Percentiles rank a stretch among this genome's conserved stretches.
Evolutionary conservation across 2,113 vertebrate species (phyloP).

Genomic region (Rhagologus leucostigma): DNA sequence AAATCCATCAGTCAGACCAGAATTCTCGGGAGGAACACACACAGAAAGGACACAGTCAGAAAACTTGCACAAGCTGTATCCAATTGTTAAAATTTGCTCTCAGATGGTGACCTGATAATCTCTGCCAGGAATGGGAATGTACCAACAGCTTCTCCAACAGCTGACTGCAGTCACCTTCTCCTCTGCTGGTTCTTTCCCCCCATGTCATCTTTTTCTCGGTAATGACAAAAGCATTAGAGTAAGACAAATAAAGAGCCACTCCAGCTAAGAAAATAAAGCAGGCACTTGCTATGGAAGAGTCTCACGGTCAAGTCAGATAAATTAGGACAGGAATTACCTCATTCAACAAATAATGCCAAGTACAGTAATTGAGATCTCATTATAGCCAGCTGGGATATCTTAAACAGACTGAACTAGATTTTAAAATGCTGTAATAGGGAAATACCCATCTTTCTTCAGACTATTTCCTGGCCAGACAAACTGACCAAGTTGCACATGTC

Average conservation of each 20-base stretch:
- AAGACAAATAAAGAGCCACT: neutral
- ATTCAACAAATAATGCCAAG: conserved; percentile 5
- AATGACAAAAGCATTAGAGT: neutral
- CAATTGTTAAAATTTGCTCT: neutral
- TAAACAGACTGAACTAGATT: neutral
- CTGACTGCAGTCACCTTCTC: neutral
- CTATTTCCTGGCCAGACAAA: neutral
- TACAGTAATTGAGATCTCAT: neutral
- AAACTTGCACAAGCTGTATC: neutral
- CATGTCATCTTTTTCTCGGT: neutral
- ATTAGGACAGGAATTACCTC: conserved; percentile 12
- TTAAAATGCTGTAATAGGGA: neutral
- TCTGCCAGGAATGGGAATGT: neutral
- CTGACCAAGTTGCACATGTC: neutral
- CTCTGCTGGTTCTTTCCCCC: fast-evolving
- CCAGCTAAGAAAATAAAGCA: neutral
- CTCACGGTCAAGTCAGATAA: neutral
- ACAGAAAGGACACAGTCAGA: neutral
- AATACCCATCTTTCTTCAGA: neutral
- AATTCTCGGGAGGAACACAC: neutral
- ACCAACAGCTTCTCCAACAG: neutral
- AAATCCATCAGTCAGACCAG: neutral
- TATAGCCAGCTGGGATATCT: neutral
- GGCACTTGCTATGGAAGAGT: neutral
- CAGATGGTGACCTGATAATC: neutral